Evolutionary conservation across 2,797 vertebrate genomes (phyloP).

Genomic region (Tamandua tetradactyla): DNA sequence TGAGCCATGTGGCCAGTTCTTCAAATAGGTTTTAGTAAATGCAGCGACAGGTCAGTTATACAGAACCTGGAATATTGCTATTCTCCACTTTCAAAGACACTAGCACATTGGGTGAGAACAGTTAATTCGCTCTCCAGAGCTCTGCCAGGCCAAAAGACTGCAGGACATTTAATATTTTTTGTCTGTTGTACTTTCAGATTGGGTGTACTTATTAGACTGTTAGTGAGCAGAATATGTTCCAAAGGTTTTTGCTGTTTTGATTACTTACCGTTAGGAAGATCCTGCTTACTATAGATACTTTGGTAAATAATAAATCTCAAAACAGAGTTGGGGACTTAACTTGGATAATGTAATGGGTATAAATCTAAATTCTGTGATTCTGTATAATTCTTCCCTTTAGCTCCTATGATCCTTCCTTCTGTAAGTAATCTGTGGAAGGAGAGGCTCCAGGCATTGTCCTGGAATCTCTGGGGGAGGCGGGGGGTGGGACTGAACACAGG

Average conservation of each 20-base stretch:
- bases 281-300: not conserved
- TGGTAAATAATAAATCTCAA: not conserved
- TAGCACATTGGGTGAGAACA: not conserved
- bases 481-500: not conserved
- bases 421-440: not conserved
- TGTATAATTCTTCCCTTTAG: not conserved
- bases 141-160: not conserved
- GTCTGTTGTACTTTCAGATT: constrained; percentile 11
- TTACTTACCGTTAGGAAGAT: not conserved
- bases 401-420: not conserved
- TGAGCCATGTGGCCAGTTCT: not conserved
- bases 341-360: not conserved
- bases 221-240: not conserved
- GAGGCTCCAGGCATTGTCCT: not conserved
- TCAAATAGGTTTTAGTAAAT: not conserved
- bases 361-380: not conserved
- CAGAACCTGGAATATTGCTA: not conserved
- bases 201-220: not conserved
- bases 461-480: not conserved
- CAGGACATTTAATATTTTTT: not conserved
- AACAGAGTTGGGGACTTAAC: not conserved
- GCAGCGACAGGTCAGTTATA: not conserved
- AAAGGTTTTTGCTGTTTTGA: not conserved
- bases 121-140: constrained; percentile 38
- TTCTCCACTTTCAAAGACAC: not conserved